Evolutionary conservation across 2,113 vertebrate genomes (phyloP), one percentile per base, ranked within the genome.

Genomic region (Lepus timidus): DNA sequence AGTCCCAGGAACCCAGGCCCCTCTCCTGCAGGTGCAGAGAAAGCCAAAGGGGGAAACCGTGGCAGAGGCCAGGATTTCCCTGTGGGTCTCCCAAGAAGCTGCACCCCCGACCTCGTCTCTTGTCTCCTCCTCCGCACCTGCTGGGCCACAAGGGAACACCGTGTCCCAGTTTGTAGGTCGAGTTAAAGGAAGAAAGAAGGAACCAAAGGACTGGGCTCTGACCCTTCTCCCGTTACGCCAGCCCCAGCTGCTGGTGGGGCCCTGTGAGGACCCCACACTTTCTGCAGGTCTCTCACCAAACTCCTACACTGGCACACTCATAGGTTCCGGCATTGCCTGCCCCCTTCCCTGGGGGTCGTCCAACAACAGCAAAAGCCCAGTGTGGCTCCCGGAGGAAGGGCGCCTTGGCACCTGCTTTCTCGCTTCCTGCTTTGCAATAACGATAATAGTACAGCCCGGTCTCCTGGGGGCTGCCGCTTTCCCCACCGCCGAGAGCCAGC

Each of bases 1-100:
- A 3, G 27, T 6, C 39, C 74, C 49, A 9, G n/a, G 4, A 90
- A 36, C 25, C 19, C 3, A 22, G 33, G 80, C 36, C 31, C 33
- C 20, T 33, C 0, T 49, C 22, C 1, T 33, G 27, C 1, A 4
- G 73, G 33, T 12, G 0, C 1, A 9, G 14, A 29, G 13, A 11
- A 84, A 81, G 31, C 14, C 23, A 44, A 5, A 3, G 39, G 25
- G 76, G 55, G 82, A 4, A 4, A 33, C 29, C 33, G 33, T 20
- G 7, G 19, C 10, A 49, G 11, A 67, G 44, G 17, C 29, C 31
- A 31, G 29, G 3, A 9, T 36, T 75, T 39, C 51, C 55, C 16
- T 6, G 2, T 3, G 16, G 6, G 4, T 20, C 1, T 9, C n/a
- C 19, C 22, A 27, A 49, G 39, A 68, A 92, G 68, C 31, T 20